phyloP scores from a whole-genome alignment of 2,113 vertebrate genomes.

The Osmerus eperlanus region DNA sequence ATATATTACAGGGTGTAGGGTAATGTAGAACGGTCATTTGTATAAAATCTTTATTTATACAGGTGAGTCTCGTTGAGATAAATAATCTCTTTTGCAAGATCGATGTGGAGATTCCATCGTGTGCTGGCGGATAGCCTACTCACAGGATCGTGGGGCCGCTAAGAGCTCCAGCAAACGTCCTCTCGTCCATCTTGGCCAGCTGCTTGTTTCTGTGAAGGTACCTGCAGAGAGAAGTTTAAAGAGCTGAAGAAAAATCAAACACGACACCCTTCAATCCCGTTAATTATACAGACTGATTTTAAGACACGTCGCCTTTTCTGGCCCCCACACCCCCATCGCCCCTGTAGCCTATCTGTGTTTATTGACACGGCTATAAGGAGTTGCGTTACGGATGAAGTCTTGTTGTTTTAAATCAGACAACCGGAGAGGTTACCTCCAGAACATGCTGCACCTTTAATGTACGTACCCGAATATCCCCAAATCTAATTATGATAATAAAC shows the following conservation, averaged over 20 bases:
- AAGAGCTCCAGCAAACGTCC: slow-evolving; percentile 81
- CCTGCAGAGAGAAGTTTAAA: slow-evolving; percentile 64
- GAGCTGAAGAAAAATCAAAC: slow-evolving; percentile 19
- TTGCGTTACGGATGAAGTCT: slow-evolving; percentile 26
- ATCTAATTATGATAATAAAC: slow-evolving; percentile 65
- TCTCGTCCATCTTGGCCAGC: slow-evolving; percentile 81
- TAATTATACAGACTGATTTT: slow-evolving; percentile 23
- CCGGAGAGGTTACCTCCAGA: slow-evolving; percentile 50
- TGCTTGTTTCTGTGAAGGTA: slow-evolving; percentile 92
- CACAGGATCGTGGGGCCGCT: slow-evolving; percentile 89
- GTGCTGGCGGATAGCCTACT: slow-evolving; percentile 64
- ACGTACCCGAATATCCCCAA: slow-evolving; percentile 54
- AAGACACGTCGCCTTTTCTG: slow-evolving; percentile 7
- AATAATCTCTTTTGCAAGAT: too few species aligned
- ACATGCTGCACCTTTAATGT: slow-evolving; percentile 50
- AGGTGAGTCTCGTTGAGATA: not conserved
- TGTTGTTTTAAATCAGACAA: slow-evolving; percentile 45
- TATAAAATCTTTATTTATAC: not conserved
- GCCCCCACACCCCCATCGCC: slow-evolving; percentile 32
- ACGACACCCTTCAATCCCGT: slow-evolving; percentile 34
- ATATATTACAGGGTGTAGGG: too few species aligned
- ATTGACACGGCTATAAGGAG: slow-evolving; percentile 32
- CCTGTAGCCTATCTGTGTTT: slow-evolving; percentile 27
- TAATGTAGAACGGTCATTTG: too few species aligned
- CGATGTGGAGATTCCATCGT: too few species aligned